phyloP scores from a whole-genome alignment of 2,113 vertebrate species.

The Austrofundulus limnaeus region DNA sequence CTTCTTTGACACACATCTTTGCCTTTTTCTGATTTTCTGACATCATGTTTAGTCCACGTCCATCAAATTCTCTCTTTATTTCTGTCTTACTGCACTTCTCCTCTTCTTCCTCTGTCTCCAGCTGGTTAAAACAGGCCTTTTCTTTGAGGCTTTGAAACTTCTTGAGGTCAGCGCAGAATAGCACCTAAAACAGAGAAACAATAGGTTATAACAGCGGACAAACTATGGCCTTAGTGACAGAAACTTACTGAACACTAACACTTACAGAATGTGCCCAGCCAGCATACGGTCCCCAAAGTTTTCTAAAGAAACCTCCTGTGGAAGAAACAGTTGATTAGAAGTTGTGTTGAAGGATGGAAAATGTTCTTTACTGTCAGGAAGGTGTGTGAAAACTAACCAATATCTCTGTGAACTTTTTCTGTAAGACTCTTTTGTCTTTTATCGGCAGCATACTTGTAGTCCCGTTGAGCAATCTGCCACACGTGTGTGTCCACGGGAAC shows the following conservation, averaged over 20 bases:
- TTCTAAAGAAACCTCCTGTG: constrained; percentile 89
- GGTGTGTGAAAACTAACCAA: constrained; percentile 80
- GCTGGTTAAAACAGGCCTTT: constrained; percentile 16
- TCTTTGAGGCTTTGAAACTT: constrained; percentile 79
- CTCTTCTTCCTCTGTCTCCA: constrained; percentile 39
- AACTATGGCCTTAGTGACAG: not conserved
- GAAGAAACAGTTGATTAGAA: constrained; percentile 25
- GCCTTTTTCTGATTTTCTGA: constrained; percentile 33
- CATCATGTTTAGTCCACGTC: constrained; percentile 13
- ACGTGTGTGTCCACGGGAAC: constrained; percentile 93
- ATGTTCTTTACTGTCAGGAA: not conserved
- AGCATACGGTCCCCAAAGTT: constrained; percentile 88
- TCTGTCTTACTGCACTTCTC: constrained; percentile 31
- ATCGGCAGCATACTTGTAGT: constrained; percentile 78
- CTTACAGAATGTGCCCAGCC: constrained; percentile 97
- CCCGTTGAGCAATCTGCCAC: constrained; percentile 90
- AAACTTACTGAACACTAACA: constrained; percentile 22
- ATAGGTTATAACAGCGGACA: not conserved
- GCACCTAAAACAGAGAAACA: constrained; percentile 75
- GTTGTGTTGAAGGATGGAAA: not conserved
- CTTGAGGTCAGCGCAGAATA: constrained; percentile 90
- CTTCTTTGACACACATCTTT: constrained; percentile 32
- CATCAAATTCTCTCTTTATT: constrained; percentile 25
- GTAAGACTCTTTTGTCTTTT: constrained; percentile 80
- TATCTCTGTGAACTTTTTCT: constrained; percentile 82